Percentiles rank a stretch among this genome's conserved stretches.
phyloP scores from a whole-genome alignment of 2,113 vertebrate species.

The Eudyptes chrysolophus region DNA sequence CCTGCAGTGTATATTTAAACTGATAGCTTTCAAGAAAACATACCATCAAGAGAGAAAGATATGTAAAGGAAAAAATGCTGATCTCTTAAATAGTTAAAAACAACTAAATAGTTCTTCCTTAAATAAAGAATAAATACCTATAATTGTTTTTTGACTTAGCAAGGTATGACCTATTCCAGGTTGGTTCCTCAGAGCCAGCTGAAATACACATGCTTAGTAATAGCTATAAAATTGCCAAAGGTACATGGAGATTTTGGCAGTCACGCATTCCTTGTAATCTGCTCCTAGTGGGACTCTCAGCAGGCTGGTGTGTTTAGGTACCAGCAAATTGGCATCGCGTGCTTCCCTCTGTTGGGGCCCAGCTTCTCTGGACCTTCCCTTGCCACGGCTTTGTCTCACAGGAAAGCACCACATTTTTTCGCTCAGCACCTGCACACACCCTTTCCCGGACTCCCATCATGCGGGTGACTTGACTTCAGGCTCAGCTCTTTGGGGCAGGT shows the following conservation, averaged over 20 bases:
- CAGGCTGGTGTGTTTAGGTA: background rate
- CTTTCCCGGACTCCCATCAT: background rate
- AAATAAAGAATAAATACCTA: background rate
- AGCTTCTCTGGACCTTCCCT: background rate
- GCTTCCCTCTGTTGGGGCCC: background rate
- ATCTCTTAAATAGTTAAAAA: background rate
- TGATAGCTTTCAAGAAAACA: background rate
- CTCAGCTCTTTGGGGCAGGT: background rate
- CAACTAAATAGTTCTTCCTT: background rate
- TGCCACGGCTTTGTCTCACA: background rate
- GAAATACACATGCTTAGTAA: background rate
- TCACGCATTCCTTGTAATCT: background rate
- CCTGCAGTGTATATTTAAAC: background rate
- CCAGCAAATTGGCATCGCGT: background rate
- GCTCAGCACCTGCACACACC: fast-evolving
- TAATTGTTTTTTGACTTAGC: background rate
- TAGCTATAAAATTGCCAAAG: background rate
- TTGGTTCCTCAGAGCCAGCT: background rate
- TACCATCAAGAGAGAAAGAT: background rate
- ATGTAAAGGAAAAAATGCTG: background rate
- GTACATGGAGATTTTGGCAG: background rate
- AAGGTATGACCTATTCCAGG: background rate
- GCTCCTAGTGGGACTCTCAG: background rate
- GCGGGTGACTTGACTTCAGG: background rate
- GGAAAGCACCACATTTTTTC: background rate